phyloP scores from a whole-genome alignment of 2,113 vertebrate genomes.

The Cavia aperea region DNA sequence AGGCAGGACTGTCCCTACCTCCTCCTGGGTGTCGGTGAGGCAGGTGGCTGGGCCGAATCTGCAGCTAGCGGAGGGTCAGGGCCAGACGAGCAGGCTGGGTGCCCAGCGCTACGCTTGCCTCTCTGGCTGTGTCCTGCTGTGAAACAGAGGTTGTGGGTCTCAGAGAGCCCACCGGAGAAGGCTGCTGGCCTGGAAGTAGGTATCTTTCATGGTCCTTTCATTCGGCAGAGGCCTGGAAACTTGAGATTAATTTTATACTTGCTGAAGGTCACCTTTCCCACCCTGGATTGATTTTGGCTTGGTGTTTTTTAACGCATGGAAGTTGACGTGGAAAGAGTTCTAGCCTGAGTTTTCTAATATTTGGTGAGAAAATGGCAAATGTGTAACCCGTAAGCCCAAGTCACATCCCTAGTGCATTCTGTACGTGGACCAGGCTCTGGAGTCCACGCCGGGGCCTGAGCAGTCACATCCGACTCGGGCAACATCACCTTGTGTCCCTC shows the following conservation, averaged over 20 bases:
- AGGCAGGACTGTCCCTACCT: background rate
- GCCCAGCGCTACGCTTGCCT: too few relatives aligned
- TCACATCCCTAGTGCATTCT: background rate
- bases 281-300: background rate
- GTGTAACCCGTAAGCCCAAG: background rate
- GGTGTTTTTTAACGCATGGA: background rate
- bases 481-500: background rate
- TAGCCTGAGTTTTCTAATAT: background rate
- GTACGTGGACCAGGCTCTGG: background rate
- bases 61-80: too few relatives aligned
- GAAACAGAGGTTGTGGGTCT: background rate
- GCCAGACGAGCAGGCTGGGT: too few relatives aligned
- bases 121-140: background rate
- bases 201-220: background rate
- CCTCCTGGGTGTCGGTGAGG: background rate
- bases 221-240: background rate
- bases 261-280: background rate
- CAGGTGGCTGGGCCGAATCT: background rate
- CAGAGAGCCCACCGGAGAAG: background rate
- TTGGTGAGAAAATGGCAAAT: conserved; percentile 16
- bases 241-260: background rate
- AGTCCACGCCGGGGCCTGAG: background rate
- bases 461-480: background rate
- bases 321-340: background rate
- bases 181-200: background rate